phyloP scores from a whole-genome alignment of 2,113 vertebrate genomes.

The Mus pahari region DNA sequence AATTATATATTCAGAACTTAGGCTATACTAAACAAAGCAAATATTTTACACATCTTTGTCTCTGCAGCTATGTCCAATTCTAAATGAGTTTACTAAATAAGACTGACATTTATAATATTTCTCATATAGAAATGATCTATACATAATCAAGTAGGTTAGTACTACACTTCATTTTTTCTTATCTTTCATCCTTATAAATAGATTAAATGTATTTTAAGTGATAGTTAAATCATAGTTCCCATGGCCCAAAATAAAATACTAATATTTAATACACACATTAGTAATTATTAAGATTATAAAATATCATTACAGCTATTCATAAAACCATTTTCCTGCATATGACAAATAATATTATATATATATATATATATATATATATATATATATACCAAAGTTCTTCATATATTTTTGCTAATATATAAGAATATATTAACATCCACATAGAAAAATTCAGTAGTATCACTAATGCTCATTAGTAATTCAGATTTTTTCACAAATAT shows the following conservation, averaged over 20 bases:
- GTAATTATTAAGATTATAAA: not conserved
- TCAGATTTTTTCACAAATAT: not conserved
- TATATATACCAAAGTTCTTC: not conserved
- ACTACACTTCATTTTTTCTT: not conserved
- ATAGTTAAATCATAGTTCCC: not conserved
- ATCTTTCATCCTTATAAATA: not conserved
- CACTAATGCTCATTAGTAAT: not conserved
- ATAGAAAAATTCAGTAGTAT: not conserved
- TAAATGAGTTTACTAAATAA: not conserved
- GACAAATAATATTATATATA: not conserved
- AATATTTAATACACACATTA: not conserved
- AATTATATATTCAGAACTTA: not conserved
- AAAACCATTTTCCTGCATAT: not conserved
- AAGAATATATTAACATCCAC: not conserved
- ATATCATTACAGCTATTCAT: not conserved
- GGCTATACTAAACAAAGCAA: not conserved
- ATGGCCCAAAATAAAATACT: not conserved
- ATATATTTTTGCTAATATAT: not conserved
- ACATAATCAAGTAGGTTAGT: not conserved
- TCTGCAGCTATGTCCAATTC: not conserved
- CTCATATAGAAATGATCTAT: not conserved
- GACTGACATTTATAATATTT: not conserved
- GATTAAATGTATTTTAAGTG: not conserved
- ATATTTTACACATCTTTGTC: not conserved
- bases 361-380: not conserved